Conservation (phyloP, 2,888 invertebrate genomes). For the Rhimphoctona megacephalus region DNA sequence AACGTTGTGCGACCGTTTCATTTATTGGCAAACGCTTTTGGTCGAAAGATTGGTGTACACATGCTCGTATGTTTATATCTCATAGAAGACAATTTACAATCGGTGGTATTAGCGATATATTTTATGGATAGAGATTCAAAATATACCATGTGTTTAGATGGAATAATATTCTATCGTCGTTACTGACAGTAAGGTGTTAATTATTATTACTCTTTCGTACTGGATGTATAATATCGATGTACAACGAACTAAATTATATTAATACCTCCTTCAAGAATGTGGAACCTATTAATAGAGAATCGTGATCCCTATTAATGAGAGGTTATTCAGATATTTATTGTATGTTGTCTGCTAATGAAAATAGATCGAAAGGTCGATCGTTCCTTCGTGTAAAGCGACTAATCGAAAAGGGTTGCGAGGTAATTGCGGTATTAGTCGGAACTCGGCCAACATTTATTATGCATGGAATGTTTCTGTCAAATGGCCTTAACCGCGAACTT, state of each 20-base stretch:
- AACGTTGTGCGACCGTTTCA: slow-evolving; percentile 66
- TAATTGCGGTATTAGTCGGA: slow-evolving; percentile 41
- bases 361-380: slow-evolving; percentile 39
- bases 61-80: slow-evolving; percentile 6
- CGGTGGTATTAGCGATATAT: slow-evolving; percentile 29
- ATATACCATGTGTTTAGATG: neutral
- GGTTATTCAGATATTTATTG: neutral
- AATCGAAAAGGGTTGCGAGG: neutral
- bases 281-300: neutral
- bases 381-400: slow-evolving; percentile 27
- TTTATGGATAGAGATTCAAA: slow-evolving; percentile 30
- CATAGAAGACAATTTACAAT: slow-evolving; percentile 22
- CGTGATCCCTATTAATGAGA: neutral
- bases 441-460: slow-evolving; percentile 76
- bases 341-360: neutral
- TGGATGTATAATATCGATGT: neutral
- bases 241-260: neutral
- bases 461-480: slow-evolving; percentile 77
- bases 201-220: slow-evolving; percentile 1
- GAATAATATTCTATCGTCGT: slow-evolving; percentile 15
- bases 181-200: neutral
- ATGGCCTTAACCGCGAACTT: slow-evolving; percentile 78
- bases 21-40: slow-evolving; percentile 68
- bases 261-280: neutral
- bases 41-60: slow-evolving; percentile 48